phyloP scores from a whole-genome alignment of 2,888 invertebrate genomes.

The Pyrrhosoma nymphula region DNA sequence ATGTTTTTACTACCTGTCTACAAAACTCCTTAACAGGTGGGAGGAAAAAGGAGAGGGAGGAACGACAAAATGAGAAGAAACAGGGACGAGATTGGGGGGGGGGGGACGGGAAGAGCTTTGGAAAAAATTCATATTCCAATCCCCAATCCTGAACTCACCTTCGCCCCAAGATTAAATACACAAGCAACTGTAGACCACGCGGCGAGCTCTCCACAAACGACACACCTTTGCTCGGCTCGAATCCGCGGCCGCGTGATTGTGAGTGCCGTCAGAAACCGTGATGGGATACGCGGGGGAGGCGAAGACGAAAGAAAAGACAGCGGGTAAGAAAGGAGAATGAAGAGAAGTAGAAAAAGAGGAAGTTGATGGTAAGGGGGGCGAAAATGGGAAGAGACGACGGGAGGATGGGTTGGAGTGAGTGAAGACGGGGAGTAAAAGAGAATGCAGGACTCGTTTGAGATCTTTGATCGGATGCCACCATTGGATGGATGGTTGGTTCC shows the following conservation, averaged over 20 bases:
- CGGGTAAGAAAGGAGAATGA: not conserved
- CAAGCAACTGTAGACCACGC: not conserved
- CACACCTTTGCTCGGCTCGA: not conserved
- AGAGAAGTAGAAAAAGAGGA: too few species aligned
- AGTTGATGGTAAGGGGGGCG: not conserved
- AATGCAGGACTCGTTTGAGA: constrained; percentile 11
- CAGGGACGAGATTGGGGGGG: not conserved
- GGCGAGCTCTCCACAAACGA: not conserved
- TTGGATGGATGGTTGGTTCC: constrained; percentile 47
- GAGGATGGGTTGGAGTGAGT: not conserved
- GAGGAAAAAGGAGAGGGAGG: not conserved
- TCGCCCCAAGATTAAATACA: not conserved
- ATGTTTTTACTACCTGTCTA: too few species aligned
- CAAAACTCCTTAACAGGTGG: too few species aligned
- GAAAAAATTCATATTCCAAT: not conserved
- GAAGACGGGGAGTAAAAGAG: not conserved
- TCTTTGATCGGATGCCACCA: constrained; percentile 21
- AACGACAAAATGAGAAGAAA: not conserved
- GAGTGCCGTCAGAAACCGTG: not conserved
- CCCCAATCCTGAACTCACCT: not conserved
- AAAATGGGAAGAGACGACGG: not conserved
- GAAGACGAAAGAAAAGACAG: not conserved
- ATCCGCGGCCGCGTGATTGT: not conserved
- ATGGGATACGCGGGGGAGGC: too few species aligned
- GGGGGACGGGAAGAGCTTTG: too few species aligned